These are phyloP conservation scores for Streptopelia turtur DNA, from an alignment of 2,797 vertebrate genomes.

Conservation along the genomic window DNA sequence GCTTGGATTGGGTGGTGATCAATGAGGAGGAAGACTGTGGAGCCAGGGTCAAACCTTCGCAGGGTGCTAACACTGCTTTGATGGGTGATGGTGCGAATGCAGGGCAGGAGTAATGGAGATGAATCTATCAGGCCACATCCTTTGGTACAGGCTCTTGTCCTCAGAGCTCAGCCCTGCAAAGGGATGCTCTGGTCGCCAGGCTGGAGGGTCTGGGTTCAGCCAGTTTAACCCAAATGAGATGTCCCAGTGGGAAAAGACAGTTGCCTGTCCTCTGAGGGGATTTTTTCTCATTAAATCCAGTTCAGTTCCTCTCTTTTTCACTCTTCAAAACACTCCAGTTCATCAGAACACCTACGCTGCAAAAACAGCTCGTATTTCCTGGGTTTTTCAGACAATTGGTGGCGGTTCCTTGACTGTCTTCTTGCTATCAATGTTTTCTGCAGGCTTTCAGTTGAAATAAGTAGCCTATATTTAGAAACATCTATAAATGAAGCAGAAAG, in stretches of 20 bases:
- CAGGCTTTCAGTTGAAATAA: background rate
- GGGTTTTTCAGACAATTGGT: background rate
- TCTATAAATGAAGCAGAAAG: background rate
- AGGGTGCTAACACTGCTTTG: background rate
- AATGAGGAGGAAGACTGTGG: background rate
- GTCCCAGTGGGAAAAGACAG: background rate
- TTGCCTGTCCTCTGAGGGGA: background rate
- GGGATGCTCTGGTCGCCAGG: background rate
- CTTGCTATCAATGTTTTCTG: background rate
- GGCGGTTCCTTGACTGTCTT: background rate
- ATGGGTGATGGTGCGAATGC: background rate
- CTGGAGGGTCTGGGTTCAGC: background rate
- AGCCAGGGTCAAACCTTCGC: background rate
- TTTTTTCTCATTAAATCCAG: background rate
- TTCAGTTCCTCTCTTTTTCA: background rate
- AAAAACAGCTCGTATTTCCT: background rate
- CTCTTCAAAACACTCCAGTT: background rate
- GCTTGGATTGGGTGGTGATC: background rate
- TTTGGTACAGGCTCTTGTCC: background rate
- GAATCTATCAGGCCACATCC: background rate
- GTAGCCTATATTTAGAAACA: background rate
- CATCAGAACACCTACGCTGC: background rate
- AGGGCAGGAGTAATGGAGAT: background rate
- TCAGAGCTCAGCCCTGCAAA: background rate
- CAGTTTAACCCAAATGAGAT: background rate